Evolutionary conservation across 2,113 vertebrate genomes (phyloP).

Genomic region (Chelonoidis abingdonii): DNA sequence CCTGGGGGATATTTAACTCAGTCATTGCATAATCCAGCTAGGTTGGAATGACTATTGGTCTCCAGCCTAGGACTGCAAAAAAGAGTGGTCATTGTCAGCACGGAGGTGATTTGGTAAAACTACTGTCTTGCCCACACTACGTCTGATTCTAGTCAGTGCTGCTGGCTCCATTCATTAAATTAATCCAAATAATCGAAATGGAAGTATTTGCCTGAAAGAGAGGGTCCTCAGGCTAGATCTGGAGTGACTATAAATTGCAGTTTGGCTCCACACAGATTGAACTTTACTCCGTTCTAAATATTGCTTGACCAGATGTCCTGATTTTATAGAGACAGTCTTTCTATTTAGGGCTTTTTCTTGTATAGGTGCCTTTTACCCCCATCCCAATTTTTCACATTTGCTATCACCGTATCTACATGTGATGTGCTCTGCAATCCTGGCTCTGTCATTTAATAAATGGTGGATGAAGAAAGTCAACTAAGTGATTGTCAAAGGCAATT

Average conservation of each 20-base stretch:
- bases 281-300: background rate
- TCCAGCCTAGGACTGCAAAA: background rate
- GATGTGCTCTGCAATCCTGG: background rate
- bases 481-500: background rate
- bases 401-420: background rate
- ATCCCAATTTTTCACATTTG: too few species aligned
- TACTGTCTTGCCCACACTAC: background rate
- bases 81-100: background rate
- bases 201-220: background rate
- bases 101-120: background rate
- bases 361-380: too few species aligned
- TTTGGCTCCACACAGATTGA: conserved; percentile 11
- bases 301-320: background rate
- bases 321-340: too few species aligned
- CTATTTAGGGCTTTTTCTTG: too few species aligned
- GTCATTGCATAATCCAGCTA: background rate
- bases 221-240: background rate
- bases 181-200: background rate
- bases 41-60: background rate
- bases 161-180: background rate
- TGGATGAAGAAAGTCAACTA: background rate
- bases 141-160: background rate
- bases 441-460: background rate
- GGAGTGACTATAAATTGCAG: conserved; percentile 20
- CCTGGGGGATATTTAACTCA: background rate